Conservation (phyloP, 1,140 invertebrate species). For the Drosophila baimaii region DNA sequence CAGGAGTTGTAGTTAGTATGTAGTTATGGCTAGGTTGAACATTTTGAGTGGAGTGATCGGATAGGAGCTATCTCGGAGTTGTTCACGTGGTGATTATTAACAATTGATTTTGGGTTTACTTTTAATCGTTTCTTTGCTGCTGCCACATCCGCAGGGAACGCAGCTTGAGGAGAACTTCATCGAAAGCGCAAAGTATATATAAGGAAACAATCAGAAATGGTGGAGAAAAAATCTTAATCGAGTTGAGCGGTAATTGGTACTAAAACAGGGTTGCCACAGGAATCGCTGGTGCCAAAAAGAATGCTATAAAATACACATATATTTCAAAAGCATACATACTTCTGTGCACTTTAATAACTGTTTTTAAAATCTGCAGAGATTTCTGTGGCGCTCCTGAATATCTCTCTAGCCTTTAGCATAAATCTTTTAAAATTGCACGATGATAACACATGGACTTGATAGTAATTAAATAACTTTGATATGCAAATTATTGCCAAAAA, state of each 20-base stretch:
- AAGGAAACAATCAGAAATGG: conserved; percentile 13
- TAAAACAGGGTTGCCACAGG: background rate
- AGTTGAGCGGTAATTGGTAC: conserved; percentile 37
- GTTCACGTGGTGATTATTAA: conserved; percentile 28
- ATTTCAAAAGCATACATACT: too few species aligned
- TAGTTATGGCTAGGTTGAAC: conserved; percentile 61
- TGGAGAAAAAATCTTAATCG: conserved; percentile 20
- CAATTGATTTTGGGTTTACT: conserved; percentile 37
- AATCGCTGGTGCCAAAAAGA: too few species aligned
- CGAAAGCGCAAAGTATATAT: conserved; percentile 19
- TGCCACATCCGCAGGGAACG: conserved; percentile 73
- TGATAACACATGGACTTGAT: conserved; percentile 45
- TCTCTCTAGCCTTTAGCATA: conserved; percentile 53
- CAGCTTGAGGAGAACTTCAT: conserved; percentile 70
- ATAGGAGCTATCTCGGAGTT: conserved; percentile 19
- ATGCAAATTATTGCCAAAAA: conserved; percentile 74
- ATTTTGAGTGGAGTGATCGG: conserved; percentile 53
- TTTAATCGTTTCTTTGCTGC: conserved; percentile 62
- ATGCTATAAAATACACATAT: too few species aligned
- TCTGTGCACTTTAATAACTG: too few species aligned
- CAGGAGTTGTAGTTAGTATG: conserved; percentile 35
- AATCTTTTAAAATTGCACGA: conserved; percentile 69
- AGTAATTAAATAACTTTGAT: conserved; percentile 58
- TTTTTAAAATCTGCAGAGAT: background rate
- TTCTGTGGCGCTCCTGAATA: background rate